Evolutionary conservation across 2,797 vertebrate genomes (phyloP).

Genomic region (Cetoscarus ocellatus): DNA sequence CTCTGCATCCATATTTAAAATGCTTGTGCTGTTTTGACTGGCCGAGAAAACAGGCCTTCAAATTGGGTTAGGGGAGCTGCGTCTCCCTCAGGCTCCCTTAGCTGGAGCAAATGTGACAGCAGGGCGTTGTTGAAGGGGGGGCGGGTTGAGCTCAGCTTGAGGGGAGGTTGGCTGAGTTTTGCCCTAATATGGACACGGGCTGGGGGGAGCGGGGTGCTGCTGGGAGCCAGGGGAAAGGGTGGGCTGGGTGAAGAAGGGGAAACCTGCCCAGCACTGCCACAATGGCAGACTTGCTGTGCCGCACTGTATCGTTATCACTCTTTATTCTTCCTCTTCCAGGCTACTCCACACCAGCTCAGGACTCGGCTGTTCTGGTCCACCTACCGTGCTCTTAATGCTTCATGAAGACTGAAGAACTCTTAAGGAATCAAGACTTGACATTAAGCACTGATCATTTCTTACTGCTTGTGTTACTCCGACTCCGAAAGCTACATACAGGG

Average conservation of each 20-base stretch:
- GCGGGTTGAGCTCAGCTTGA: conserved; percentile 53
- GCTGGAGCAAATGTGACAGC: conserved; percentile 76
- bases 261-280: conserved; percentile 65
- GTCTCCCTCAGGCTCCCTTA: conserved; percentile 67
- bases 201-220: conserved; percentile 16
- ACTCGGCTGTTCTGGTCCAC: conserved; percentile 32
- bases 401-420: conserved; percentile 27
- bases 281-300: conserved; percentile 67
- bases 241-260: conserved; percentile 55
- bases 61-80: conserved; percentile 73
- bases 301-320: conserved; percentile 43
- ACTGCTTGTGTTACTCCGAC: conserved; percentile 24
- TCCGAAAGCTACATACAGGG: conserved; percentile 33
- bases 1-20: conserved; percentile 63
- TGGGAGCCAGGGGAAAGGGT: conserved; percentile 41
- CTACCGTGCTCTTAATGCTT: conserved; percentile 1
- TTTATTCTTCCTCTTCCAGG: conserved; percentile 32
- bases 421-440: conserved; percentile 6
- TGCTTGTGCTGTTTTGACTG: conserved; percentile 60
- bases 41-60: conserved; percentile 57
- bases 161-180: conserved; percentile 76
- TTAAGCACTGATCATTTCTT: conserved; percentile 24
- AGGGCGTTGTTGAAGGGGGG: conserved; percentile 61
- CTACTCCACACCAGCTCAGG: conserved; percentile 35
- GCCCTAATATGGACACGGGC: conserved; percentile 77